Conservation (phyloP, 1,140 invertebrate genomes). For the Drosophila bipectinata region DNA sequence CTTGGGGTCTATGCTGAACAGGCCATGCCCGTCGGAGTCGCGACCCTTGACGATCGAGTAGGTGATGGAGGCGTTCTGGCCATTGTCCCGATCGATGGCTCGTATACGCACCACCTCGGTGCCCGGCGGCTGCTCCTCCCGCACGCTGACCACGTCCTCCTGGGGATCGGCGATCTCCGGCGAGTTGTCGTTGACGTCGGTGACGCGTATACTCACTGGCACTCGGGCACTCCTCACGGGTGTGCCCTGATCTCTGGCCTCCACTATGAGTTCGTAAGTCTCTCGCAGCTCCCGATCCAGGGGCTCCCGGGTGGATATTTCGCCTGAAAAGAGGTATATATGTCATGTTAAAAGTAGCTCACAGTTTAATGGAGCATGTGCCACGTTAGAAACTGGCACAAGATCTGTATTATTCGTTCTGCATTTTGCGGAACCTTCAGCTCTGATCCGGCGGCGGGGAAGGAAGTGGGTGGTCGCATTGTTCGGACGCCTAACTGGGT, state of each 20-base stretch:
- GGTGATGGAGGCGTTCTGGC: constrained; percentile 93
- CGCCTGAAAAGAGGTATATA: constrained; percentile 86
- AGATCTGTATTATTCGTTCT: neutral
- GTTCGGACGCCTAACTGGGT: constrained; percentile 51
- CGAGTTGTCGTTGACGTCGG: constrained; percentile 96
- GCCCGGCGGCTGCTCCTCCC: constrained; percentile 93
- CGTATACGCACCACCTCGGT: constrained; percentile 93
- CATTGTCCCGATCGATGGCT: constrained; percentile 94
- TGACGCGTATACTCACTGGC: constrained; percentile 89
- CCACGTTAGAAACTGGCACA: neutral
- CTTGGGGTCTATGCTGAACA: constrained; percentile 93
- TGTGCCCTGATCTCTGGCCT: constrained; percentile 93
- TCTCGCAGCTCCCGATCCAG: constrained; percentile 93
- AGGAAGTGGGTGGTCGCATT: constrained; percentile 15
- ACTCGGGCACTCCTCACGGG: constrained; percentile 90
- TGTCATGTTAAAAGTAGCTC: neutral
- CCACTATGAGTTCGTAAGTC: constrained; percentile 92
- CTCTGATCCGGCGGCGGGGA: neutral
- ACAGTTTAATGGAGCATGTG: neutral
- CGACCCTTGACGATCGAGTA: constrained; percentile 94
- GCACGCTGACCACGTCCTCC: constrained; percentile 93
- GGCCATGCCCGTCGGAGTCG: constrained; percentile 92
- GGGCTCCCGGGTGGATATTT: constrained; percentile 91
- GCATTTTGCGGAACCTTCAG: neutral
- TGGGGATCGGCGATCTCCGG: constrained; percentile 94